Base-by-base conservation (phyloP, 2,888 invertebrate genomes). In the Aporophyla lueneburgensis region DNA sequence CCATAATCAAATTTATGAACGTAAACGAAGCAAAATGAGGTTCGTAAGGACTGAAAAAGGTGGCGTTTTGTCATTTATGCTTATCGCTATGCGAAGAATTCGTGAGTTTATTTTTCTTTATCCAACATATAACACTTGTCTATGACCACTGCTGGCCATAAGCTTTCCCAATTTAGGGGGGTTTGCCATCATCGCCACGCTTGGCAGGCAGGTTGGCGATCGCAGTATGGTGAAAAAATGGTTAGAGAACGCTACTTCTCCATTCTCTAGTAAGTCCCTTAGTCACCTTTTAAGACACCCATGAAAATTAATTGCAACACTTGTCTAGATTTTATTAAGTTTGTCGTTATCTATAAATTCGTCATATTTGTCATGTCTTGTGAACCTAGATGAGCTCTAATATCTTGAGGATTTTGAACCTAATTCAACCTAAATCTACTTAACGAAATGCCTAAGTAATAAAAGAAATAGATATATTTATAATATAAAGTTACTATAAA, bases 381-480 rank as follows among this genome's bases (percentile, higher is more conserved):
- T 40, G n/a, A 2, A 51, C 33, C 14, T 51, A 16, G 9, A 14
- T 21, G 46, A 40, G 40, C 24, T 27, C 27, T 43, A 51, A 43
- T 59, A 12, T 56, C 24, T 63, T 27, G 3, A 33, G 16, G 43
- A n/a, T 43, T n/a, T 61, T 53, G 43, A 74, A 61, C 59, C 6
- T n/a, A 10, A 24, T 53, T 46, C 10, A 61, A 46, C 19, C 19
- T 56, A 33, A 19, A 56, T 62, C 40, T 16, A 43, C 16, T 40
- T 14, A 51, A 66, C n/a, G 53, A 21, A 27, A 46, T 58, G 16
- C 58, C 46, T 14, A 27, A 56, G 12, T 21, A 75, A 65, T 75
- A 56, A 33, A 33, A 33, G 33, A 33, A 33, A 33, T 33, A 33
- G 33, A 33, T 33, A 33, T 3, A 40, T n/a, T n/a, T n/a, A n/a